These are phyloP conservation scores for Emydocephalus ijimae DNA, from an alignment of 2,113 vertebrate species.

Conservation along the genomic window DNA sequence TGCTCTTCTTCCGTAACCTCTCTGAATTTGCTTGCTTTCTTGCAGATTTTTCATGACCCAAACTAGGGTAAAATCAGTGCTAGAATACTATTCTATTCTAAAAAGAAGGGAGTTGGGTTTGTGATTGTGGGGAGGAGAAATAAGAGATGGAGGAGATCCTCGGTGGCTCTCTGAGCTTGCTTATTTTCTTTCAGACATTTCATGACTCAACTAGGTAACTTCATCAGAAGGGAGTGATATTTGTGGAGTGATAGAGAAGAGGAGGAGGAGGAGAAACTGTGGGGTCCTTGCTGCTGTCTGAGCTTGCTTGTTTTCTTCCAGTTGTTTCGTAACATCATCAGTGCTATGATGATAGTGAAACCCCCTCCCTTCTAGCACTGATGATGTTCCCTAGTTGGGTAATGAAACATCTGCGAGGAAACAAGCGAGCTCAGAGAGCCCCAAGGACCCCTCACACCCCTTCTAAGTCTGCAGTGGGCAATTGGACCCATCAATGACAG, in stretches of 20 bases:
- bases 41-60: background rate
- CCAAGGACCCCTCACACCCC: background rate
- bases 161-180: background rate
- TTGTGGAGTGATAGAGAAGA: too few species aligned
- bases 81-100: too few species aligned
- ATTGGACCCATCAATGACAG: rapidly evolving
- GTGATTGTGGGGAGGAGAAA: too few species aligned
- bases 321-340: background rate
- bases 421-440: background rate
- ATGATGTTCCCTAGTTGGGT: background rate
- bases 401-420: background rate
- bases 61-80: too few species aligned
- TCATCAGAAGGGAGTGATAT: too few species aligned
- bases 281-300: background rate
- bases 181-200: background rate
- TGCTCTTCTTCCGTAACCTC: background rate
- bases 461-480: background rate
- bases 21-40: background rate
- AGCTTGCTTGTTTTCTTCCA: background rate
- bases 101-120: background rate
- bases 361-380: background rate
- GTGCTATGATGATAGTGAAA: background rate
- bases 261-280: too few species aligned
- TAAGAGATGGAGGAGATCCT: too few species aligned
- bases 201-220: too few species aligned